Base-by-base conservation (phyloP, 2,113 vertebrate species). In the Prietella phreatophila region DNA sequence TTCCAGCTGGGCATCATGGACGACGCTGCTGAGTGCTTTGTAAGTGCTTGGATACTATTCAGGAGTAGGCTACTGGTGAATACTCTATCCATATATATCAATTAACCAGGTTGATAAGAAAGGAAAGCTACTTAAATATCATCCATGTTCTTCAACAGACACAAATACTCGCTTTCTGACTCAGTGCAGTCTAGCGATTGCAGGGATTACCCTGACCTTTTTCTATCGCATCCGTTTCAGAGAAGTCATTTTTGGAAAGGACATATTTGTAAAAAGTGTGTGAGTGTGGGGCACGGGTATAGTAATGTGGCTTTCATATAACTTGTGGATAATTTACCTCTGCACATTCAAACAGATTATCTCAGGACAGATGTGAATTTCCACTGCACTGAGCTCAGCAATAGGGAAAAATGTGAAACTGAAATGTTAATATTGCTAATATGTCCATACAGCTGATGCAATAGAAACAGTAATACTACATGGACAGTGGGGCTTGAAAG, bases 1-100 rank as follows among this genome's bases (percentile, higher is more conserved):
- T 97, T 97, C 93, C 97, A 97, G 91, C 94, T 97, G 90, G 97
- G 97, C 87, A 97, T 97, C 88, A 97, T 97, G 97, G 97, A 96
- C 90, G 97, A 97, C 89, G 97, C 97, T 86, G 97, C 97, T 0
- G 97, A 97, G 83, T 97, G 97, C 93, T 97, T 97, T 93, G 97
- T 97, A 94, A 97, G 97, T 95, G 36, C 89, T 78, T 58, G 30
- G 8, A 39, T n/a, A 0, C 30, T 7, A 33, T 47, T 42, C 71
- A 47, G 71, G 39, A 75, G 14, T 53, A 53, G 39, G 22, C 27
- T 79, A 7, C 14, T 30, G 75, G 15, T 78, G 15, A 79, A 79
- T 79, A 30, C 25, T 55, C 15, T 0, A 27, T 39, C 20, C 20
- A 36, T 25, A 39, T 1, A 82, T 11, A 39, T 25, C 14, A 25